Conservation (phyloP, 35 echinoderm and acorn worm species). For the Anneissia japonica region DNA sequence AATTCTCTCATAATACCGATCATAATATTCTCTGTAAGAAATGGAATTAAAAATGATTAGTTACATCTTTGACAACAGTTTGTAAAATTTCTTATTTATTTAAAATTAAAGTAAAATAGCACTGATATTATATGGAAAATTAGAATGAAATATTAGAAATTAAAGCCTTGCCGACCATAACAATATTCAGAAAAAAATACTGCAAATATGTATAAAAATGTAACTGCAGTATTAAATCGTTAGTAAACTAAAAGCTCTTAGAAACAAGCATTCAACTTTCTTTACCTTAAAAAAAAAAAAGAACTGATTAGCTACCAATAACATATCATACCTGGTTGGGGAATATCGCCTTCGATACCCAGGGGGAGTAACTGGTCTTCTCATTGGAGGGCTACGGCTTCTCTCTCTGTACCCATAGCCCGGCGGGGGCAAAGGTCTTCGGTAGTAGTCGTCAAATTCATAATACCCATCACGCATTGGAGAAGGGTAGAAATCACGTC, state of each 20-base stretch:
- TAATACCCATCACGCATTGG: conserved; percentile 24
- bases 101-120: no score
- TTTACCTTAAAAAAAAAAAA: no score
- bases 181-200: no score
- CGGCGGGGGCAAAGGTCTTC: conserved; percentile 5
- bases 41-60: background rate
- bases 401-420: conserved; percentile 1
- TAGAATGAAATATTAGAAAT: no score
- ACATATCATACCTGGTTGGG: background rate
- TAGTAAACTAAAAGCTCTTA: no score
- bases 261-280: no score
- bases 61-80: no score
- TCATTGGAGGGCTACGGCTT: conserved; percentile 20
- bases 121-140: no score
- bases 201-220: no score
- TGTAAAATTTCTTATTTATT: no score
- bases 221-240: no score
- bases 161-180: no score
- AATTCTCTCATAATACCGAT: conserved; percentile 22
- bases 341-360: conserved; percentile 1
- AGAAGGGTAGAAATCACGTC: background rate
- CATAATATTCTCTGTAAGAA: background rate
- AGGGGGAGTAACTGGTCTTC: conserved; percentile 10
- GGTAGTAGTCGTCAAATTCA: conserved; percentile 52
- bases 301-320: background rate